phyloP scores from a whole-genome alignment of 2,888 invertebrate genomes.

The Dicycla oo region DNA sequence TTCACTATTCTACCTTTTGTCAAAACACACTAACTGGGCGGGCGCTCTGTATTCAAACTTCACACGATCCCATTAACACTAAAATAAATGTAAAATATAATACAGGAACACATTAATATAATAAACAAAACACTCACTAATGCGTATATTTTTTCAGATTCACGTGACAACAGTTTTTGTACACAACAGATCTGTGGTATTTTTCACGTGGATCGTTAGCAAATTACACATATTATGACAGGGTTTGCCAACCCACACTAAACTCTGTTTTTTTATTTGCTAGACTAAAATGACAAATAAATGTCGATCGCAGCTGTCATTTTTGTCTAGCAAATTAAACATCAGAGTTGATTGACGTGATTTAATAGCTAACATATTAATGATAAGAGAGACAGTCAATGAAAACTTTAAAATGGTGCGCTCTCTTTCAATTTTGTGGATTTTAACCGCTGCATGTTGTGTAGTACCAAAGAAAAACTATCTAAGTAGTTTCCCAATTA shows the following conservation, averaged over 20 bases:
- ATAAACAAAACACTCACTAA: slow-evolving; percentile 16
- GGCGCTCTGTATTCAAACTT: neutral
- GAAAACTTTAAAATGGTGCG: neutral
- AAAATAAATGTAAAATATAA: slow-evolving; percentile 23
- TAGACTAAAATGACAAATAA: no score
- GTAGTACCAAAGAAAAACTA: neutral
- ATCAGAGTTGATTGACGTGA: no score
- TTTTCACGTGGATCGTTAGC: slow-evolving; percentile 40
- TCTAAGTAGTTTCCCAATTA: neutral
- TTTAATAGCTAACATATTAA: neutral
- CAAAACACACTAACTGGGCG: neutral
- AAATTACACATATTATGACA: slow-evolving; percentile 9
- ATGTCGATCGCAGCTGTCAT: no score
- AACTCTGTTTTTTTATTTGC: no score
- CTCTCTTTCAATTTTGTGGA: neutral
- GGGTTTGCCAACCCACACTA: neutral
- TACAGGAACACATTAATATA: slow-evolving; percentile 15
- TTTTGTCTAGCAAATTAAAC: no score
- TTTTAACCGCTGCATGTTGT: neutral
- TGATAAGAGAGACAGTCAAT: neutral
- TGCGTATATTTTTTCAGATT: slow-evolving; percentile 27
- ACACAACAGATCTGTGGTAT: slow-evolving; percentile 13
- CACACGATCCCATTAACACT: slow-evolving; percentile 13
- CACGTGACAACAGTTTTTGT: slow-evolving; percentile 38
- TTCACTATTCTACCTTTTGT: neutral